phyloP scores from a whole-genome alignment of 2,888 invertebrate species.

The Dolichopus griseipennis region DNA sequence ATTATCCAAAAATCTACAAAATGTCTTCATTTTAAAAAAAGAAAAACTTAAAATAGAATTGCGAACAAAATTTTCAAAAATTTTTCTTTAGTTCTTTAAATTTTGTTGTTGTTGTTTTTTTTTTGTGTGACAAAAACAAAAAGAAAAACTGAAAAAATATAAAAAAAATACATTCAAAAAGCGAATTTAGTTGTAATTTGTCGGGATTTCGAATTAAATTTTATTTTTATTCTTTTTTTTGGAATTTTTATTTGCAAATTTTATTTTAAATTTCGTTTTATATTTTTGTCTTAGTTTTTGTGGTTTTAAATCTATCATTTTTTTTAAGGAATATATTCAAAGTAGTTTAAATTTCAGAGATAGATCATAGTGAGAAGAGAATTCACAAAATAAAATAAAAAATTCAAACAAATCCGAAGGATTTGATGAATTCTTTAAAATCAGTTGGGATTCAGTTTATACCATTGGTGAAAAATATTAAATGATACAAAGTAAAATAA shows the following conservation, averaged over 20 bases:
- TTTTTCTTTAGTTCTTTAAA: no score
- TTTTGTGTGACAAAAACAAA: not conserved
- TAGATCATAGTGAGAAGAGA: not conserved
- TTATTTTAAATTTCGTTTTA: not conserved
- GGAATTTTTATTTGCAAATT: not conserved
- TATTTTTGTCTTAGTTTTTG: not conserved
- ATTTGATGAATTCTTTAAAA: not conserved
- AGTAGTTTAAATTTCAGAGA: no score
- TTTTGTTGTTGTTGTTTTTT: not conserved
- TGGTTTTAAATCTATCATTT: no score
- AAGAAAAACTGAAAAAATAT: not conserved
- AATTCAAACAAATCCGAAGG: not conserved
- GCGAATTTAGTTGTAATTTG: slow-evolving; percentile 3
- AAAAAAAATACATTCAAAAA: not conserved
- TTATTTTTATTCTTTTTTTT: not conserved
- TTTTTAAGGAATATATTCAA: no score
- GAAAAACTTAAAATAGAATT: no score
- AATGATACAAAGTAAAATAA: no score
- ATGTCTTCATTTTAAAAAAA: no score
- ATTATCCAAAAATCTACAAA: no score
- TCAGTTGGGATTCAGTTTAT: not conserved
- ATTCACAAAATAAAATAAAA: not conserved
- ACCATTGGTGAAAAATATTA: no score
- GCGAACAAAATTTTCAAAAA: no score
- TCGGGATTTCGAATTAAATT: not conserved